Evolutionary conservation across 2,113 vertebrate genomes (phyloP), one percentile per base, ranked within the genome.

Genomic region (Cacatua alba): DNA sequence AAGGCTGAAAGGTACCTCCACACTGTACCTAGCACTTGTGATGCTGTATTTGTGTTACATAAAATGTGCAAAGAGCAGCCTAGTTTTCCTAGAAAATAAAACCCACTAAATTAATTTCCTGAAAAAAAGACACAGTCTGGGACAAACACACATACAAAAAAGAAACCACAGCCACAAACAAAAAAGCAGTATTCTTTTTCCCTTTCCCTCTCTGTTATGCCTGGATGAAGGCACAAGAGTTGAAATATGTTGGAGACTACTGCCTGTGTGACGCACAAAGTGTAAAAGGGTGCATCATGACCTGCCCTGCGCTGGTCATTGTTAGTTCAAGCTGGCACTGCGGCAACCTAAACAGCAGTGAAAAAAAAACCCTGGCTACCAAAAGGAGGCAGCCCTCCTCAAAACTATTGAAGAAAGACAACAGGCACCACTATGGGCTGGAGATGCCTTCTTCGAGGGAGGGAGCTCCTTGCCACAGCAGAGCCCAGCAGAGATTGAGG

Each of bases 401-500:
- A 33, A 33, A 33, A 21, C 6, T 5, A 35, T 1, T 6, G 19
- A 13, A 23, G 46, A 12, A 18, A 9, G 18, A 25, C 53, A n/a
- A 8, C 2, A 1, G 23, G 17, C 6, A 4, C 25, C 24, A 19
- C 6, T 6, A 9, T 46, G 16, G 20, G n/a, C 12, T 7, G 23
- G 39, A 35, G 31, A 23, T 7, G 11, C 2, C 19, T 17, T 49
- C 35, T 37, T 28, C 0, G 1, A 43, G 19, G 16, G 15, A 33
- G 7, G 21, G 14, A 64, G 19, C 2, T 37, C 37, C 16, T 15
- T 23, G 17, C 11, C 55, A 8, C 25, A 33, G 15, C 24, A 8
- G 8, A 59, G 10, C 16, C n/a, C 3, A 0, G 8, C 4, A 11
- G n/a, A 59, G 9, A 4, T 4, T 15, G 1, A 17, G 18, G 21